Evolutionary conservation across 2,113 vertebrate species (phyloP).

Genomic region (Hyperopisus bebe): DNA sequence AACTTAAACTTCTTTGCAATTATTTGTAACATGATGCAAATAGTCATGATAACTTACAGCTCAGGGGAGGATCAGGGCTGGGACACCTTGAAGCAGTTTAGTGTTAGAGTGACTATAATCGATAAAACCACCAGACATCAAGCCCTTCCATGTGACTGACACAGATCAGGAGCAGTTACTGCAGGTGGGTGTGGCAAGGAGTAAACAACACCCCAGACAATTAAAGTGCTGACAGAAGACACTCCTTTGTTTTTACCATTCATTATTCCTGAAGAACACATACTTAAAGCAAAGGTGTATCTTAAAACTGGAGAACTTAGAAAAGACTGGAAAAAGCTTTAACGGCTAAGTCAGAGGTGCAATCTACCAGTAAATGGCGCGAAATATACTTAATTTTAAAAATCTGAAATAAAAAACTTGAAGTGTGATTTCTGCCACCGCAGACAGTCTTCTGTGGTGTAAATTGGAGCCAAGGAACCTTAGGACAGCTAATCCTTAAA

Average conservation of each 20-base stretch:
- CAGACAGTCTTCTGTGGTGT: not conserved
- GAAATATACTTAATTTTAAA: not conserved
- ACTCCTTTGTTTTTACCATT: not conserved
- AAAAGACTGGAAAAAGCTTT: not conserved
- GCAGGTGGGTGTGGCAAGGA: not conserved
- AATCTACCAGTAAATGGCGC: not conserved
- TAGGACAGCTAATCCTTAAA: not conserved
- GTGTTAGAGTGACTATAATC: not conserved
- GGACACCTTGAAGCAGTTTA: not conserved
- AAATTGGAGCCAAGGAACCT: not conserved
- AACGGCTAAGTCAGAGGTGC: not conserved
- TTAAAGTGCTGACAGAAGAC: not conserved
- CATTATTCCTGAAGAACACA: not conserved
- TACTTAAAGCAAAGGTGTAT: not conserved
- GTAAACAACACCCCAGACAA: not conserved
- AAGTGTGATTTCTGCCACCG: not conserved
- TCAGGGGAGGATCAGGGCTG: not conserved
- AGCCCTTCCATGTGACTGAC: not conserved
- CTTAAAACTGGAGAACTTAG: not conserved
- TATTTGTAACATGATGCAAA: not conserved
- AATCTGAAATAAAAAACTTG: not conserved
- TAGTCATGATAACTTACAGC: not conserved
- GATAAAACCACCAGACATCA: not conserved
- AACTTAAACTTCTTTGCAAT: not conserved
- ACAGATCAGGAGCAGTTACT: not conserved